phyloP scores from a whole-genome alignment of 2,797 vertebrate genomes.

The Rhadinocentrus ornatus region DNA sequence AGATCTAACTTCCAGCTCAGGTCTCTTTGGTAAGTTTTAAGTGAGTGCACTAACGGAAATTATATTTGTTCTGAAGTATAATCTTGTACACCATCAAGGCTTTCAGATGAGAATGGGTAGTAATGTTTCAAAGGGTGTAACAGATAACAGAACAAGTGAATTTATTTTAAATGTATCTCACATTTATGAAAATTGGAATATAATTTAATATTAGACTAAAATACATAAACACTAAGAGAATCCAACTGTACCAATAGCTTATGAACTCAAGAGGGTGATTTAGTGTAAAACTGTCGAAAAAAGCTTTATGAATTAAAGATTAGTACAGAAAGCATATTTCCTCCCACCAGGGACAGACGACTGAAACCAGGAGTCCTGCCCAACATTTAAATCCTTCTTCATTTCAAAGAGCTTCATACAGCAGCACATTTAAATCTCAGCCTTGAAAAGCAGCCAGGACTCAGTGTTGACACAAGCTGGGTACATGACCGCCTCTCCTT shows the following conservation, averaged over 20 bases:
- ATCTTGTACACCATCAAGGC: no score
- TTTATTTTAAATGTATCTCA: no score
- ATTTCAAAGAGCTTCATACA: not conserved
- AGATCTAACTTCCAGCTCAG: no score
- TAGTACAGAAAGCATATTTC: slow-evolving; percentile 6
- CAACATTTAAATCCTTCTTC: not conserved
- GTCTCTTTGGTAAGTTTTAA: no score
- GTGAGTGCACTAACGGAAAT: no score
- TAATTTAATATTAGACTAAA: no score
- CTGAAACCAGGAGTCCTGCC: not conserved
- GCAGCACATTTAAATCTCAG: not conserved
- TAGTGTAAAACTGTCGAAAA: slow-evolving; percentile 7
- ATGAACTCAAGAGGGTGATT: not conserved
- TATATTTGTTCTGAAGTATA: no score
- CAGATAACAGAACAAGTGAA: no score
- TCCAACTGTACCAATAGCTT: not conserved
- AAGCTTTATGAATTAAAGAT: slow-evolving; percentile 15
- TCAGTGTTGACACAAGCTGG: slow-evolving; percentile 16
- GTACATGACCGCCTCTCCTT: not conserved
- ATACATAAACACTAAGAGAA: not conserved
- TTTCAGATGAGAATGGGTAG: no score
- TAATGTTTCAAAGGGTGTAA: no score
- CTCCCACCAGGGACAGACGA: not conserved
- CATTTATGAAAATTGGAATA: no score
- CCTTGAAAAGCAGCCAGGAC: not conserved